These are phyloP conservation scores for Montipora sp. DNA, from an alignment of 64 coral and sea anemone species.

Conservation along the genomic window DNA sequence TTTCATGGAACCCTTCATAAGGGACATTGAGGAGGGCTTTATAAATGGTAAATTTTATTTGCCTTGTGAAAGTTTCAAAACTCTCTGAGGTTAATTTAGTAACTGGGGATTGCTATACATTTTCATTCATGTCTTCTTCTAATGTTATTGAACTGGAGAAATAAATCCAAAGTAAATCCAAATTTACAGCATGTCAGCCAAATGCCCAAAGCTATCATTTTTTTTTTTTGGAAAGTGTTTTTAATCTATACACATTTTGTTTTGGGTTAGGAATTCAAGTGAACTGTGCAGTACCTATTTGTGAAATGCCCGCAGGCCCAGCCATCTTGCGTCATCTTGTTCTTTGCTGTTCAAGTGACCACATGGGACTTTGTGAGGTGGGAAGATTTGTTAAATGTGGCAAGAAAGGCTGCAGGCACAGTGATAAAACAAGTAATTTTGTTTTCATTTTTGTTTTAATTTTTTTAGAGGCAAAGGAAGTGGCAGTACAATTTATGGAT, in stretches of 20 bases:
- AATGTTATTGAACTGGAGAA: too few relatives aligned
- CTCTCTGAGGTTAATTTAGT: background rate
- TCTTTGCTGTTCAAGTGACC: slow-evolving; percentile 65
- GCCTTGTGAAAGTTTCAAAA: background rate
- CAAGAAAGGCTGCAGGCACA: slow-evolving; percentile 33
- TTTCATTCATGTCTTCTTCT: background rate
- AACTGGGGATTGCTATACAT: too few relatives aligned
- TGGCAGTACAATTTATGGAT: background rate
- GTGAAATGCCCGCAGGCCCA: slow-evolving; percentile 50
- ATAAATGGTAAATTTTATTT: slow-evolving; percentile 50
- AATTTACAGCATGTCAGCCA: background rate
- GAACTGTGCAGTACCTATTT: slow-evolving; percentile 45
- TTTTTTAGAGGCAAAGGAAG: background rate
- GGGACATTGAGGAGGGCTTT: slow-evolving; percentile 74
- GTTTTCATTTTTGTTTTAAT: background rate
- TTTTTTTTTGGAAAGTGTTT: background rate
- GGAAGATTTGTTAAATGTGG: slow-evolving; percentile 62
- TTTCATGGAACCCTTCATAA: slow-evolving; percentile 75
- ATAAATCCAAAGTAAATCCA: too few relatives aligned
- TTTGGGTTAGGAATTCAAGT: slow-evolving; percentile 44
- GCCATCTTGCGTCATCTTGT: slow-evolving; percentile 42
- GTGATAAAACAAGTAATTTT: slow-evolving; percentile 20
- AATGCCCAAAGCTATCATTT: background rate
- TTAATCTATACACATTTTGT: background rate
- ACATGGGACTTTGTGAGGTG: slow-evolving; percentile 67